A percentile compares a stretch with the other conserved stretches of the same genome.
Conservation (phyloP, 53 echinoderm and acorn worm species). For the Henricia sp. region DNA sequence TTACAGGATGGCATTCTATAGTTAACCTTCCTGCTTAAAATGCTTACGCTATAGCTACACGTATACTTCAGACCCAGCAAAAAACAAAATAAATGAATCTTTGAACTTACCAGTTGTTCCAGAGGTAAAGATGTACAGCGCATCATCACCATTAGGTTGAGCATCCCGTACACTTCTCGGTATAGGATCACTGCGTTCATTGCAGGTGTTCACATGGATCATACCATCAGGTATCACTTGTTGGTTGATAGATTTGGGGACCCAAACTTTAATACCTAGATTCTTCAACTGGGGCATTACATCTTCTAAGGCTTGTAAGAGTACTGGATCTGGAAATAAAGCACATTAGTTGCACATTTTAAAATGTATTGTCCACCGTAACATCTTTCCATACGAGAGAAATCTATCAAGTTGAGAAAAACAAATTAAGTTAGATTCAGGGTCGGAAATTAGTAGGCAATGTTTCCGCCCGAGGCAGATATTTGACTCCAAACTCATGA, state of each 20-base stretch:
- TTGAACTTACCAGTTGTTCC: conserved; percentile 93
- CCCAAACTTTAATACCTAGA: conserved; percentile 59
- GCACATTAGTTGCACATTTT: background rate
- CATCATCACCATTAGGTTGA: conserved; percentile 34
- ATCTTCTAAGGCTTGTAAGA: conserved; percentile 36
- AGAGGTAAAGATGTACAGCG: conserved; percentile 89
- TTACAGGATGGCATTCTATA: no score
- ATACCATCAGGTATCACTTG: background rate
- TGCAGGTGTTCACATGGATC: background rate
- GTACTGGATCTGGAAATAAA: conserved; percentile 19
- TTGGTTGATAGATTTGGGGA: conserved; percentile 8
- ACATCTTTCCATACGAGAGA: no score
- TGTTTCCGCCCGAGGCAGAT: no score
- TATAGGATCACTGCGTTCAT: conserved; percentile 20
- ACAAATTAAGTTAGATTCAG: no score
- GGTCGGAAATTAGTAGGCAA: no score
- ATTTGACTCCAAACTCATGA: no score
- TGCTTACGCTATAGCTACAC: no score
- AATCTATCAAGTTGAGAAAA: no score
- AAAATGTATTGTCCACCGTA: background rate
- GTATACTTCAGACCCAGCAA: no score
- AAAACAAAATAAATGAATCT: no score
- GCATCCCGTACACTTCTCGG: conserved; percentile 17
- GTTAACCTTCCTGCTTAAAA: no score
- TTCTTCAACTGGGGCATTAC: conserved; percentile 39